Conservation (phyloP, 2,113 vertebrate species). For the Sorex araneus region DNA sequence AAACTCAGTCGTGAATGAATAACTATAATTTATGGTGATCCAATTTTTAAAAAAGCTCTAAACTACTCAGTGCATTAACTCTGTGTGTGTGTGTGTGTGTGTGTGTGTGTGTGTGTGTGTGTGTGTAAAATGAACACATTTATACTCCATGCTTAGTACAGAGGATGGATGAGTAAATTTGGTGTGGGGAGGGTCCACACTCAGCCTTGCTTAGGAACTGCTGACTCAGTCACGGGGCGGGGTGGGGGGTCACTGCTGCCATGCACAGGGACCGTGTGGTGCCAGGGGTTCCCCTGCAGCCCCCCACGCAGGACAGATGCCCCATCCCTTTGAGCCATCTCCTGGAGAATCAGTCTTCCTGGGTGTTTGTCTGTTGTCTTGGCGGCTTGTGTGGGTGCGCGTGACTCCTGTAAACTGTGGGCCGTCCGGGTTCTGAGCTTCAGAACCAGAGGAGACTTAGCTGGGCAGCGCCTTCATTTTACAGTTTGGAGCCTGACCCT, state of each 20-base stretch:
- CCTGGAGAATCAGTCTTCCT: not conserved
- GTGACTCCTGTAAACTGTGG: not conserved
- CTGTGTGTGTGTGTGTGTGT: conserved; percentile 45
- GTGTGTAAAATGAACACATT: conserved; percentile 51
- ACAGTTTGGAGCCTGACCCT: conserved; percentile 2
- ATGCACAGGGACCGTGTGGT: too few species aligned
- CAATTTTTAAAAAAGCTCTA: not conserved
- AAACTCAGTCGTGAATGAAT: too few species aligned
- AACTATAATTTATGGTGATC: too few species aligned
- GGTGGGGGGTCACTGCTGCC: too few species aligned
- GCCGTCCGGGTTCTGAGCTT: conserved; percentile 5
- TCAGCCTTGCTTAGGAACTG: too few species aligned
- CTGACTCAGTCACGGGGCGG: too few species aligned
- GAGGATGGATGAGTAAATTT: not conserved
- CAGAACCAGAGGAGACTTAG: conserved; percentile 21
- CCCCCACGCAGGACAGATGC: too few species aligned
- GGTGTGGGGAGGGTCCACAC: too few species aligned
- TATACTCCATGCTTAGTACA: not conserved
- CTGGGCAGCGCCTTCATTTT: not conserved
- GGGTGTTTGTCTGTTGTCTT: not conserved
- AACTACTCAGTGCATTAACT: conserved; percentile 7
- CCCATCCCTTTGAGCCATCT: not conserved
- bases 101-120: not conserved
- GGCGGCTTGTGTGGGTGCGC: not conserved
- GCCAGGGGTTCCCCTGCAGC: too few species aligned